These are phyloP conservation scores for Pimpla rufipes DNA, from an alignment of 2,888 invertebrate genomes.

Conservation along the genomic window DNA sequence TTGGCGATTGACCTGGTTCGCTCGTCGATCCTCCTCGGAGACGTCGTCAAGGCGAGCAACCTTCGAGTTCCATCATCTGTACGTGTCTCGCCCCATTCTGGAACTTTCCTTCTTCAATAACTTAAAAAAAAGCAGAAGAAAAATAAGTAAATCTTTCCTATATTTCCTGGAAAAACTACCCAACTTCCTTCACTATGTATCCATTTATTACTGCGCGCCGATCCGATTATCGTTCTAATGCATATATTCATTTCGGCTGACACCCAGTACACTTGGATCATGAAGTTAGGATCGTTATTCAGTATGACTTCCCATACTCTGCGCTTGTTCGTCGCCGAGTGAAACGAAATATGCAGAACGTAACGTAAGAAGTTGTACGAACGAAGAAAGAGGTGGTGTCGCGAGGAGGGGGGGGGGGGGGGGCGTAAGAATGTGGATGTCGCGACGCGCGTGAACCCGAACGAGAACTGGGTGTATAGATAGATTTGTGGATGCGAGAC, in stretches of 20 bases:
- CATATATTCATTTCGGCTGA: background rate
- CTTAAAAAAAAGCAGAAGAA: background rate
- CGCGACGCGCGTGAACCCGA: slow-evolving; percentile 32
- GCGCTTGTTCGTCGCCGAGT: slow-evolving; percentile 14
- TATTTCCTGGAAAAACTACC: background rate
- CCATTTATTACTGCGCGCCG: background rate
- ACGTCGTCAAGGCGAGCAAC: slow-evolving; percentile 61
- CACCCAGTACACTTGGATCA: background rate
- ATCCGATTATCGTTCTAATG: background rate
- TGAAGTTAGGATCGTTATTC: background rate
- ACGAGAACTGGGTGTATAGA: slow-evolving; percentile 17
- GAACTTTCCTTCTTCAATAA: background rate
- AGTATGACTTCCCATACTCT: background rate
- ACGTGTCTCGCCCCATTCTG: slow-evolving; percentile 32
- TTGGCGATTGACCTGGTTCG: slow-evolving; percentile 81
- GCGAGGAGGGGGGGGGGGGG: background rate
- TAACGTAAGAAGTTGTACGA: slow-evolving; percentile 38
- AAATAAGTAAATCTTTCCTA: background rate
- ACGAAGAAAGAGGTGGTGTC: background rate
- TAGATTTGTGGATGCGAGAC: slow-evolving; percentile 73
- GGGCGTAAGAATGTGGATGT: slow-evolving; percentile 29
- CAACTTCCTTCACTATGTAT: background rate
- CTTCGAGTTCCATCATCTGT: slow-evolving; percentile 46
- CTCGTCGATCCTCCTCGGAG: slow-evolving; percentile 69
- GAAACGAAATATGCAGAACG: slow-evolving; percentile 47